Evolutionary conservation across 2,888 invertebrate genomes (phyloP).

Genomic region (Thumatha senex): DNA sequence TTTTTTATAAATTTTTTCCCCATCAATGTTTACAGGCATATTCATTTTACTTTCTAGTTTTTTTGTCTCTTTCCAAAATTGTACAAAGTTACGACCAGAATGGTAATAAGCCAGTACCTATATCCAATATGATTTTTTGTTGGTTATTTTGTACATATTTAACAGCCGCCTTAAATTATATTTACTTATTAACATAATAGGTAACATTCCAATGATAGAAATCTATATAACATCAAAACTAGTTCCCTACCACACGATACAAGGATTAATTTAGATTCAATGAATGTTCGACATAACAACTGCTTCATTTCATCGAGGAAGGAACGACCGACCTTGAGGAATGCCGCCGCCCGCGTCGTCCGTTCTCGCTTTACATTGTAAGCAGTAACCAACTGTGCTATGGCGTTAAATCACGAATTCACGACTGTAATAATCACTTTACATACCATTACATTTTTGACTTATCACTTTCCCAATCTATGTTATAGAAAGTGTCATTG

Average conservation of each 20-base stretch:
- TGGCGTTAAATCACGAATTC: slow-evolving; percentile 24
- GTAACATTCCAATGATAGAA: neutral
- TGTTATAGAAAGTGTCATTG: slow-evolving; percentile 9
- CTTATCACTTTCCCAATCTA: neutral
- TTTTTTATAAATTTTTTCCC: too few species aligned
- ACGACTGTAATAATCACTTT: slow-evolving; percentile 2
- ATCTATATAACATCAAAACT: slow-evolving; percentile 17
- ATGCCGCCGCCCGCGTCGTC: slow-evolving; percentile 48
- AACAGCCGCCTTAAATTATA: too few species aligned
- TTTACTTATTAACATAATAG: too few species aligned
- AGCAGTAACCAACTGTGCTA: slow-evolving; percentile 21
- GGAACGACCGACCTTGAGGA: slow-evolving; percentile 74
- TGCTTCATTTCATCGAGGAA: slow-evolving; percentile 45
- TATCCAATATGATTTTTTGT: too few species aligned
- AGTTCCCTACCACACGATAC: slow-evolving; percentile 16
- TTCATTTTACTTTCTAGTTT: too few species aligned
- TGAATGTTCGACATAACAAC: slow-evolving; percentile 36
- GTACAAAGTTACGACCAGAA: too few species aligned
- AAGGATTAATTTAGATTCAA: slow-evolving; percentile 40
- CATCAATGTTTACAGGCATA: too few species aligned
- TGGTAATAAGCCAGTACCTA: too few species aligned
- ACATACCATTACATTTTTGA: slow-evolving; percentile 7
- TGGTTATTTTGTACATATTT: too few species aligned
- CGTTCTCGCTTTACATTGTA: slow-evolving; percentile 28
- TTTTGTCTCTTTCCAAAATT: too few species aligned